Conservation (phyloP, 1,140 invertebrate species). For the Orchesella cincta region DNA sequence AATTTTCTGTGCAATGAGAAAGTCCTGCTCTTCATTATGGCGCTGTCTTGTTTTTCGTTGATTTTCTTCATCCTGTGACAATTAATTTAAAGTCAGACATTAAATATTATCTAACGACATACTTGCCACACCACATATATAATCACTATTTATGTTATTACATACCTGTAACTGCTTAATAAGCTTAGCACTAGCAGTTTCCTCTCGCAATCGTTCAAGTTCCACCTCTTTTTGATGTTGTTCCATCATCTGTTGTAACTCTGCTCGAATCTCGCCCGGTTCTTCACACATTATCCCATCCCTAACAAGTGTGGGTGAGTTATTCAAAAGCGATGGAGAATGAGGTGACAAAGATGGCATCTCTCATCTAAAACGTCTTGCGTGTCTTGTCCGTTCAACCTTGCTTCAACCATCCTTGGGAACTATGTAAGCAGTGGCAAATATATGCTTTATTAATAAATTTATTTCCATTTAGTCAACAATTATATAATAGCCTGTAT, state of each 20-base stretch:
- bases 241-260: constrained; percentile 7
- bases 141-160: neutral
- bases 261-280: neutral
- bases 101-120: neutral
- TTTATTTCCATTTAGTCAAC: too few relatives aligned
- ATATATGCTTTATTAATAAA: too few relatives aligned
- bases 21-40: neutral
- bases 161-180: constrained; percentile 11
- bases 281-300: neutral
- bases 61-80: neutral
- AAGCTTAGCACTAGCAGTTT: neutral
- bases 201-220: neutral
- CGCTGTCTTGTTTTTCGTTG: neutral
- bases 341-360: neutral
- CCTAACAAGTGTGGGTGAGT: neutral
- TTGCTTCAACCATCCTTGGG: neutral
- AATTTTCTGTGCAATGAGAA: neutral
- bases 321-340: neutral
- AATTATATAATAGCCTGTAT: neutral
- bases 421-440: too few relatives aligned
- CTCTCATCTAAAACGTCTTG: neutral
- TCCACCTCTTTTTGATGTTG: constrained; percentile 3
- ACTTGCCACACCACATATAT: neutral
- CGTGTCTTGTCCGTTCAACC: neutral
- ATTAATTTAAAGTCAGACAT: too few relatives aligned